phyloP scores from a whole-genome alignment of 1,140 invertebrate genomes.

The Achroia grisella region DNA sequence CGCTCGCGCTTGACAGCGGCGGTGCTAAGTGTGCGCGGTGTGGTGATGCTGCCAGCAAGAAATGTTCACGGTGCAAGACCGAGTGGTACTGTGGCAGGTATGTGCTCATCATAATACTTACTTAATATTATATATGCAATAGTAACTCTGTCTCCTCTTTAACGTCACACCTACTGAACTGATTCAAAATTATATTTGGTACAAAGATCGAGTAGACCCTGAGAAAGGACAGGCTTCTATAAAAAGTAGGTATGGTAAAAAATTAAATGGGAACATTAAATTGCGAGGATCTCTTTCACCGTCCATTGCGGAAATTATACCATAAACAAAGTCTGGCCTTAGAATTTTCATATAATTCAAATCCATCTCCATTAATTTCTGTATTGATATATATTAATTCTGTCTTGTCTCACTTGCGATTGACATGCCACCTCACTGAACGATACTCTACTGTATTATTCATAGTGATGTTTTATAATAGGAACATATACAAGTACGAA shows the following conservation, averaged over 20 bases:
- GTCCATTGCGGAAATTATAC: constrained; percentile 87
- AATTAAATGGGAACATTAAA: constrained; percentile 84
- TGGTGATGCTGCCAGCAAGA: constrained; percentile 70
- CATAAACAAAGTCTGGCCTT: constrained; percentile 85
- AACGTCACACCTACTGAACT: no score
- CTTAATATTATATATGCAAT: no score
- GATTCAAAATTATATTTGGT: no score
- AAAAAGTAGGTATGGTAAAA: constrained; percentile 82
- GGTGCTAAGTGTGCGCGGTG: constrained; percentile 72
- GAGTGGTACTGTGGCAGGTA: constrained; percentile 76
- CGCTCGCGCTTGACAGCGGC: constrained; percentile 71
- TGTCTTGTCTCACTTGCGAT: constrained; percentile 80
- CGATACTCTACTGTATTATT: constrained; percentile 71
- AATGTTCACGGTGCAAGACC: constrained; percentile 75
- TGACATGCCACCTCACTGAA: constrained; percentile 86
- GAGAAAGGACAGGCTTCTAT: no score
- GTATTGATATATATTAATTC: constrained; percentile 80
- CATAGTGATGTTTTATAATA: constrained; percentile 76
- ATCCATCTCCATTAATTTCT: constrained; percentile 83
- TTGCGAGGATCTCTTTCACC: constrained; percentile 93
- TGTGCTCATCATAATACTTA: constrained; percentile 1
- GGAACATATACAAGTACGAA: no score
- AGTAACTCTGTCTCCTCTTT: no score
- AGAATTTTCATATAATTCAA: constrained; percentile 77
- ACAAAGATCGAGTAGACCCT: no score